These are phyloP conservation scores for Oenanthe melanoleuca DNA, from an alignment of 2,113 vertebrate species.

Conservation along the genomic window DNA sequence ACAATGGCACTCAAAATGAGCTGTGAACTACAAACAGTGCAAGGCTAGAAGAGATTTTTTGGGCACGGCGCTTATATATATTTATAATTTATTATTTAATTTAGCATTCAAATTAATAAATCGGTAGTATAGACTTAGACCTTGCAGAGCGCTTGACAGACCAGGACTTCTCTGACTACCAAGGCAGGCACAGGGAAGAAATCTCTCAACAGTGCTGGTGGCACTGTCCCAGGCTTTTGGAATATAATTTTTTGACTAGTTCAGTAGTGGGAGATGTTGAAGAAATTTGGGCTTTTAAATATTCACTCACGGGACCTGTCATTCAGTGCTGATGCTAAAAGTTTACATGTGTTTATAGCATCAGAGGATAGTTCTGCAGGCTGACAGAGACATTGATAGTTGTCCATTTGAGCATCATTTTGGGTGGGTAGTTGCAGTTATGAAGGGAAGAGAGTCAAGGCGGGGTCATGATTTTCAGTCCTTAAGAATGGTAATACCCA, in stretches of 20 bases:
- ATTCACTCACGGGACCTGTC: no score
- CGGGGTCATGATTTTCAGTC: background rate
- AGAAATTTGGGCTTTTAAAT: background rate
- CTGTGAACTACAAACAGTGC: background rate
- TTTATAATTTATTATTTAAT: background rate
- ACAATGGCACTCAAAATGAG: background rate
- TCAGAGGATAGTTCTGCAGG: rapidly evolving
- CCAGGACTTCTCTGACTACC: background rate
- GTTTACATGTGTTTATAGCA: background rate
- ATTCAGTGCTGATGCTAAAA: background rate
- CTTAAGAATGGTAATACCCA: background rate
- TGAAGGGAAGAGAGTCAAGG: background rate
- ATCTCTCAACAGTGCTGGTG: background rate
- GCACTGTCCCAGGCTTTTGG: background rate
- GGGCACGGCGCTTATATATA: background rate
- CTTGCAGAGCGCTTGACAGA: background rate
- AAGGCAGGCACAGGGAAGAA: background rate
- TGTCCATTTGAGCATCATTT: background rate
- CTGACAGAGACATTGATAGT: background rate
- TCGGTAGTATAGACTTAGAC: background rate
- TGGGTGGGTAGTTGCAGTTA: background rate
- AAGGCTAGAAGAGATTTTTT: background rate
- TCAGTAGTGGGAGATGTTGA: background rate
- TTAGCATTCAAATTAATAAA: background rate
- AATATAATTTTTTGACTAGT: background rate